Evolutionary conservation across 2,888 invertebrate species (phyloP).

Genomic region (Terebella lapidaria): DNA sequence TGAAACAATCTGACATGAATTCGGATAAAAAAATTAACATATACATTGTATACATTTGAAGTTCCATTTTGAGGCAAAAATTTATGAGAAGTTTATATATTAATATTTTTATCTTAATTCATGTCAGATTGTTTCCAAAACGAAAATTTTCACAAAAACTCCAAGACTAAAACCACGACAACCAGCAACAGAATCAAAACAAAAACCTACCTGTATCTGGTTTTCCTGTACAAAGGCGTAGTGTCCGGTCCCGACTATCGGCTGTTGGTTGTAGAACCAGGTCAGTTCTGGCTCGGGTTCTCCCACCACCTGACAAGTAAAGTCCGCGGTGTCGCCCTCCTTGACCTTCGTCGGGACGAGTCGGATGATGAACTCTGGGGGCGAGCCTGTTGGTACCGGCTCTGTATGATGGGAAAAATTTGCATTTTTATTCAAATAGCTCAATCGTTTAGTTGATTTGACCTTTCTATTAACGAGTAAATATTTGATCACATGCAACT

Average conservation of each 20-base stretch:
- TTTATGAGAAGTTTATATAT: no score
- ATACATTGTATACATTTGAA: no score
- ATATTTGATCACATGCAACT: no score
- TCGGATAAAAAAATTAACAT: no score
- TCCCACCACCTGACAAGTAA: constrained; percentile 42
- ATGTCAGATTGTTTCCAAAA: no score
- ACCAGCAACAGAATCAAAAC: no score
- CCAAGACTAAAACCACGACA: no score
- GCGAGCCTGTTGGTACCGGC: constrained; percentile 31
- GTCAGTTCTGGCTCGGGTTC: constrained; percentile 44
- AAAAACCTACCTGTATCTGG: constrained; percentile 10
- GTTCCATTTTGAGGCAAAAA: no score
- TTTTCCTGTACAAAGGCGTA: constrained; percentile 14
- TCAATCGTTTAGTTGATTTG: neutral
- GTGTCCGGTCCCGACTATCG: constrained; percentile 15
- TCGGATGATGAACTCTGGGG: constrained; percentile 42
- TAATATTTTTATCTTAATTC: no score
- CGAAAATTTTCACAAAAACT: no score
- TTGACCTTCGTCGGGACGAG: constrained; percentile 36
- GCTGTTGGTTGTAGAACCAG: constrained; percentile 44
- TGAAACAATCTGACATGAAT: no score
- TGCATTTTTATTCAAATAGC: neutral
- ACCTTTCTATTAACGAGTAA: no score
- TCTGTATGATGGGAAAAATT: constrained; percentile 1
- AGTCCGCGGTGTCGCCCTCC: constrained; percentile 39